A percentile compares a stretch with the other conserved stretches of the same genome.
phyloP scores from a whole-genome alignment of 2,888 invertebrate species.

The Melieria omissa region DNA sequence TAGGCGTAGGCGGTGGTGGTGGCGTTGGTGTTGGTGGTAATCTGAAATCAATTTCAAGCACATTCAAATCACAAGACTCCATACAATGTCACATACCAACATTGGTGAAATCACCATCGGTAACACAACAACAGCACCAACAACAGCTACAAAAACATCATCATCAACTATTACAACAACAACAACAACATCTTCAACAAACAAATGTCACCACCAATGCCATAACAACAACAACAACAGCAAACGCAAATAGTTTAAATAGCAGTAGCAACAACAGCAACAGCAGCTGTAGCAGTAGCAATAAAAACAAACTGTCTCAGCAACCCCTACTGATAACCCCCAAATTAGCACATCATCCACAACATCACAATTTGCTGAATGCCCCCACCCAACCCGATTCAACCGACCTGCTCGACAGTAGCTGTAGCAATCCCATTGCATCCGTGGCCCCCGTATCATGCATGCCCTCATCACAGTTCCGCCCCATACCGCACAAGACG shows the following conservation, averaged over 20 bases:
- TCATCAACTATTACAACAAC: slow-evolving; percentile 46
- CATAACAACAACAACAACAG: slow-evolving; percentile 37
- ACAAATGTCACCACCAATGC: slow-evolving; percentile 37
- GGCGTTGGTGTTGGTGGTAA: slow-evolving; percentile 55
- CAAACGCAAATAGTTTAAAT: slow-evolving; percentile 40
- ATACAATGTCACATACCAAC: slow-evolving; percentile 66
- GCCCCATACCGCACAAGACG: slow-evolving; percentile 67
- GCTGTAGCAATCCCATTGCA: slow-evolving; percentile 60
- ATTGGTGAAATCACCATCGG: slow-evolving; percentile 64
- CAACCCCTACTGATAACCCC: slow-evolving; percentile 62
- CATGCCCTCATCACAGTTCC: slow-evolving; percentile 67
- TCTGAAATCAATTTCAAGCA: slow-evolving; percentile 65
- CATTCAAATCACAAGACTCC: slow-evolving; percentile 66
- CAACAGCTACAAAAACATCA: slow-evolving; percentile 57
- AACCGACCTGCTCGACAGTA: slow-evolving; percentile 56
- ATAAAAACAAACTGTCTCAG: slow-evolving; percentile 53
- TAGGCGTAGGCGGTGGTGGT: slow-evolving; percentile 46
- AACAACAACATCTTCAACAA: slow-evolving; percentile 42
- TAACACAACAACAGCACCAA: slow-evolving; percentile 61
- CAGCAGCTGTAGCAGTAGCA: slow-evolving; percentile 58
- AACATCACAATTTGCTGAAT: slow-evolving; percentile 50
- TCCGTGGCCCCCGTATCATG: slow-evolving; percentile 61
- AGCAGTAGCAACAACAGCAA: slow-evolving; percentile 39
- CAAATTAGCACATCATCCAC: slow-evolving; percentile 51
- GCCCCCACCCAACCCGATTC: slow-evolving; percentile 47